A percentile compares a stretch with the other conserved stretches of the same genome.
Conservation (phyloP, 2,113 vertebrate genomes). For the Cepphus grylle region DNA sequence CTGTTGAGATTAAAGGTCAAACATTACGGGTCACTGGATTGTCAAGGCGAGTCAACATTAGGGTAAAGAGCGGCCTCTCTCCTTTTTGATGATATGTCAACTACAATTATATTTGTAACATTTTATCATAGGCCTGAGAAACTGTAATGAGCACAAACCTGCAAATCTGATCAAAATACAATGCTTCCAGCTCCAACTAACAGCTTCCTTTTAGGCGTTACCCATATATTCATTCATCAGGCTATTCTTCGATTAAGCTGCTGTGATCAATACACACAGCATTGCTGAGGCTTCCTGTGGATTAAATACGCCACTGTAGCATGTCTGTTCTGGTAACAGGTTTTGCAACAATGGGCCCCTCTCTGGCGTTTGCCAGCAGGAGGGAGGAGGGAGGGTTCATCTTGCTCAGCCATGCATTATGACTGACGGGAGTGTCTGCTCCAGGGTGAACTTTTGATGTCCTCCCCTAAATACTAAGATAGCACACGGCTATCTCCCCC, state of each 20-base stretch:
- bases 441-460: background rate
- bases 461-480: background rate
- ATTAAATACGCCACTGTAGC: background rate
- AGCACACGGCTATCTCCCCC: background rate
- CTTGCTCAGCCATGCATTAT: background rate
- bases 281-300: constrained; percentile 9
- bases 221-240: background rate
- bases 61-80: background rate
- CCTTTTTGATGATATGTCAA: constrained; percentile 5
- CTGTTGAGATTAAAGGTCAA: background rate
- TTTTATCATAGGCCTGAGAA: background rate
- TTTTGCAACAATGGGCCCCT: constrained; percentile 14
- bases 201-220: background rate
- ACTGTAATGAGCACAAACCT: background rate
- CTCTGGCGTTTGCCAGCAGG: background rate
- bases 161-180: background rate
- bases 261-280: background rate
- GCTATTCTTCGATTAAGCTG: background rate
- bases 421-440: background rate
- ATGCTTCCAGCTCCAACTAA: background rate
- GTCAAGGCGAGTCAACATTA: constrained; percentile 28
- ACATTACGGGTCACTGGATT: constrained; percentile 22
- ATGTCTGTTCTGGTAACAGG: constrained; percentile 2
- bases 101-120: constrained; percentile 20
- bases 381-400: background rate